Evolutionary conservation across 2,797 vertebrate genomes (phyloP).

Genomic region (Melanotaenia pygmaea): DNA sequence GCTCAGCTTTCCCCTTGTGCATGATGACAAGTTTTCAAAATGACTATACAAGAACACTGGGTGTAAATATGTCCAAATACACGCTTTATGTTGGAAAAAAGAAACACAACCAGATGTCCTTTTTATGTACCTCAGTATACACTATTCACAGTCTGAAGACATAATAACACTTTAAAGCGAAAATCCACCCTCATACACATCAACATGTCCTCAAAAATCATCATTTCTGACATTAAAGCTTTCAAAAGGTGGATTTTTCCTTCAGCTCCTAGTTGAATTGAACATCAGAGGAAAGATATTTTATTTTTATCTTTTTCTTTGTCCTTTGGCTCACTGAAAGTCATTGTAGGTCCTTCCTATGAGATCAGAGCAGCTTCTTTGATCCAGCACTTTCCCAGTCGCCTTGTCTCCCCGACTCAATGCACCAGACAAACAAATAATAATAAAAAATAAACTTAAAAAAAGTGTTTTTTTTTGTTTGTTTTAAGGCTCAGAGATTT

Average conservation of each 20-base stretch:
- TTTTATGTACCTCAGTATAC: constrained; percentile 31
- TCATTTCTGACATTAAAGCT: background rate
- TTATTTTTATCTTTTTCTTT: constrained; percentile 5
- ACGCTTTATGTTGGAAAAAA: background rate
- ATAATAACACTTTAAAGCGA: constrained; percentile 16
- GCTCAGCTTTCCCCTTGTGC: constrained; percentile 6
- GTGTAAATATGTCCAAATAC: constrained; percentile 44
- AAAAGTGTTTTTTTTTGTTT: constrained; percentile 41
- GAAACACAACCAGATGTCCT: background rate
- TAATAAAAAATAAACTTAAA: constrained; percentile 26
- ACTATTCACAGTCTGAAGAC: constrained; percentile 63
- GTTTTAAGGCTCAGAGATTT: constrained; percentile 66
- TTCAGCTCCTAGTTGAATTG: constrained; percentile 15
- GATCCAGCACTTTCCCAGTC: constrained; percentile 67
- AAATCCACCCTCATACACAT: constrained; percentile 14
- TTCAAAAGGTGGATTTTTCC: constrained; percentile 28
- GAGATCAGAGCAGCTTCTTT: constrained; percentile 55
- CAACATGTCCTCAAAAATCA: background rate
- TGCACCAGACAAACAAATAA: constrained; percentile 31
- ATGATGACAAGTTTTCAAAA: constrained; percentile 11
- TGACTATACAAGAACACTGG: constrained; percentile 22
- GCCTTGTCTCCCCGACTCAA: constrained; percentile 1
- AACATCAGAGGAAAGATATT: constrained; percentile 17
- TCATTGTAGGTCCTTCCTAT: constrained; percentile 11
- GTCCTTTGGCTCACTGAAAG: background rate